Evolutionary conservation across 1,140 invertebrate genomes (phyloP).

Genomic region (Tetramorium simillimum): DNA sequence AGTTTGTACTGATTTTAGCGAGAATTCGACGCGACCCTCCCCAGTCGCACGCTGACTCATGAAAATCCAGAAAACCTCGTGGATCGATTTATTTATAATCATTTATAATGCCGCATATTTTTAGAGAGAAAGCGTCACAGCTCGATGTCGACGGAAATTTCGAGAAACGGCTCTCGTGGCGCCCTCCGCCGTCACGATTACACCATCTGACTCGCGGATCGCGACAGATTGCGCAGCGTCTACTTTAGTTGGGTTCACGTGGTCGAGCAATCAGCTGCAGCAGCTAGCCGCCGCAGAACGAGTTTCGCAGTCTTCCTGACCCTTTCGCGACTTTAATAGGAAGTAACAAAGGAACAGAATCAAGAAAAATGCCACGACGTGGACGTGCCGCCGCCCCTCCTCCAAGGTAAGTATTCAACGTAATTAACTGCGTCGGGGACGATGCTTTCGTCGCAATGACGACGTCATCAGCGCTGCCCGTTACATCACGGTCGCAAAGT

Average conservation of each 20-base stretch:
- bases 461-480: not conserved
- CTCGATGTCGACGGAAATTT: not conserved
- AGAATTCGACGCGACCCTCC: too few species aligned
- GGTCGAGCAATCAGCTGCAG: not conserved
- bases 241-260: not conserved
- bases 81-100: not conserved
- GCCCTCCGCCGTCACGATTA: not conserved
- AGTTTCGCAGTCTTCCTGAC: not conserved
- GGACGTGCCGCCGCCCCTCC: constrained; percentile 90
- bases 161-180: not conserved
- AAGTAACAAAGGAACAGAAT: not conserved
- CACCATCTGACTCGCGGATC: not conserved
- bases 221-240: not conserved
- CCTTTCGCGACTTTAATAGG: not conserved
- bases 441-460: not conserved
- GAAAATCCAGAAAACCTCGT: not conserved
- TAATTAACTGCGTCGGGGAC: not conserved
- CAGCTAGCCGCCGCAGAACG: not conserved
- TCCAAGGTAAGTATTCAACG: constrained; percentile 84
- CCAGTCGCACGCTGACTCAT: not conserved
- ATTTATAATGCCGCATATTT: constrained; percentile 1
- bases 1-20: too few species aligned
- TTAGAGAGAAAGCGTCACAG: not conserved
- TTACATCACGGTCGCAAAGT: constrained; percentile 67
- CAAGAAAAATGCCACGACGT: constrained; percentile 89